Evolutionary conservation across 2,797 vertebrate genomes (phyloP).

Genomic region (Clarias laeviceps): DNA sequence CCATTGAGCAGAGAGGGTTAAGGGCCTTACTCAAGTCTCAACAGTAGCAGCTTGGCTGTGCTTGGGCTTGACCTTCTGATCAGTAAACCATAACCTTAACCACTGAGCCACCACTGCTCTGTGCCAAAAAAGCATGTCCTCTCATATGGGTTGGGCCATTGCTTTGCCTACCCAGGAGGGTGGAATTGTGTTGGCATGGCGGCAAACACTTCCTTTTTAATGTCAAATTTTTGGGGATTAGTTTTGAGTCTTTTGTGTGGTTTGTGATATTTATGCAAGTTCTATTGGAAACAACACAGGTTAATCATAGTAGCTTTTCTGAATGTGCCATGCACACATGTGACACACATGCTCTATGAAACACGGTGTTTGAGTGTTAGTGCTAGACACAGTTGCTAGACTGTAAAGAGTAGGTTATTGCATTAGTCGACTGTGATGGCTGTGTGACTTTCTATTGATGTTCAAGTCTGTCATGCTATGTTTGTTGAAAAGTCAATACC

Average conservation of each 20-base stretch:
- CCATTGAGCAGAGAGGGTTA: neutral
- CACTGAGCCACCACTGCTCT: neutral
- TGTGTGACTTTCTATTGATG: neutral
- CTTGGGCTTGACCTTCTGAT: neutral
- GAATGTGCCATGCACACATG: neutral
- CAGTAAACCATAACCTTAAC: slow-evolving; percentile 8
- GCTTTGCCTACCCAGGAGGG: neutral
- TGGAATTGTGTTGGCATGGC: neutral
- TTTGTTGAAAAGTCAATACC: neutral
- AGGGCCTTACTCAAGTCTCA: neutral
- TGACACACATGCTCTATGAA: neutral
- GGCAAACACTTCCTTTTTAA: neutral
- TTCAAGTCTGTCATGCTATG: neutral
- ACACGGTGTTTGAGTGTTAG: neutral
- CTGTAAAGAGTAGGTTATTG: neutral
- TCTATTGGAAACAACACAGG: neutral
- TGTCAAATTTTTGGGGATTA: neutral
- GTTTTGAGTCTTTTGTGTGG: neutral
- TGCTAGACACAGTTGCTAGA: too few relatives aligned
- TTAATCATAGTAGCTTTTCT: neutral
- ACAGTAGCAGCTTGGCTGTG: neutral
- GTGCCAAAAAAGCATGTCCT: neutral
- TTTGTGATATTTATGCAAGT: neutral
- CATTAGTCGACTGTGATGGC: neutral
- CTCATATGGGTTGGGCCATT: neutral